Evolutionary conservation across 1,140 invertebrate species (phyloP), one percentile per base, ranked within the genome.

Genomic region (Acromyrmex echinatior): DNA sequence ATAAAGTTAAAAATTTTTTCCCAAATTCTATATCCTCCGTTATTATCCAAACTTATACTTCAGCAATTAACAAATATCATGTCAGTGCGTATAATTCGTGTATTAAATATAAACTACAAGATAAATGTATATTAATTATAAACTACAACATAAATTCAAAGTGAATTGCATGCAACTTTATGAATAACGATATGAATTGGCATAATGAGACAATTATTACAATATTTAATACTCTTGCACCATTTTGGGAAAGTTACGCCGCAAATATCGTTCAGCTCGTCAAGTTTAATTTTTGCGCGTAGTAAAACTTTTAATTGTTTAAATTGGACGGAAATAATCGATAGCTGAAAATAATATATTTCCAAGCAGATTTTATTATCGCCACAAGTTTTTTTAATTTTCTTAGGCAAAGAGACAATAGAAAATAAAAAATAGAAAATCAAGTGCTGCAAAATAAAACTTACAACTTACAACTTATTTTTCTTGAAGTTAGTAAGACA

Each of bases 141-240:
- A 39, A 39, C 51, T 56, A 39, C 5, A 56, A 71, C 16, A 81
- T n/a, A 81, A 81, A 80, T 80, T 68, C 58, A 45, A 81, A 62
- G 14, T 71, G 16, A 14, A 80, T 25, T 35, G 62, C 18, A 6
- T 14, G 12, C 25, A 80, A 80, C 62, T 53, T 39, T 4, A 5
- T 68, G 45, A 79, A 65, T 78, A 78, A 31, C 28, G 21, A 66
- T 49, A 79, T 51, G 35, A 39, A 21, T 25, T 18, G 10, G 35
- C 35, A 51, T 70, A 70, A 70, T 70, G 45, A 68, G 62, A 35
- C 21, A 81, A 16, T 73, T 70, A 70, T 70, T 73, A 71, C 21
- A 81, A 81, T 81, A 81, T 71, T 81, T 71, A 81, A 45, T 81
- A 60, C 21, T 58, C 31, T 45, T 39, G 21, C 21, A 81, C 71